A percentile compares a stretch with the other conserved stretches of the same genome.
These are phyloP conservation scores for Microcaecilia unicolor DNA, from an alignment of 2,797 vertebrate species.

Conservation along the genomic window DNA sequence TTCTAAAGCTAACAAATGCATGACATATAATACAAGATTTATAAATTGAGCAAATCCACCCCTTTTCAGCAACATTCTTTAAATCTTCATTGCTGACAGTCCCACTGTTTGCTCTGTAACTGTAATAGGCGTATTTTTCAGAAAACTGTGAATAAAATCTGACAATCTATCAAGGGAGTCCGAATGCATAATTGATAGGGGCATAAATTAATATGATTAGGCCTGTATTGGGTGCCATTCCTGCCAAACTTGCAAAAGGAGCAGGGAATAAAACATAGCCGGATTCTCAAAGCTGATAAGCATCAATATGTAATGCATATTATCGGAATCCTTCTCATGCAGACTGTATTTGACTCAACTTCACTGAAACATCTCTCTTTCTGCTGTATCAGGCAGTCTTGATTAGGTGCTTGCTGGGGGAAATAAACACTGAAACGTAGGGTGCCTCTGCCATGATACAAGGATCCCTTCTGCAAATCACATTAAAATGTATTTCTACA, in stretches of 20 bases:
- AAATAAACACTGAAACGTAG: conserved; percentile 45
- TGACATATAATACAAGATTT: conserved; percentile 61
- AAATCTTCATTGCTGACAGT: conserved; percentile 66
- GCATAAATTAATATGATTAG: conserved; percentile 88
- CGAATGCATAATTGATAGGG: conserved; percentile 90
- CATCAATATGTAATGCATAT: conserved; percentile 77
- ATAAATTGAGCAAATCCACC: conserved; percentile 68
- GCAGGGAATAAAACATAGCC: conserved; percentile 66
- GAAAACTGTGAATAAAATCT: conserved; percentile 79
- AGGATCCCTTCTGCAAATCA: conserved; percentile 30
- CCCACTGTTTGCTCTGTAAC: conserved; percentile 63
- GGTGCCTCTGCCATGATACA: conserved; percentile 42
- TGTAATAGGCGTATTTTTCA: conserved; percentile 68
- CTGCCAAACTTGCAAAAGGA: conserved; percentile 70
- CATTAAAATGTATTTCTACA: conserved; percentile 28
- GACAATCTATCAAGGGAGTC: conserved; percentile 78
- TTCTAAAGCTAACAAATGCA: conserved; percentile 53
- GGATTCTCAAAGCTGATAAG: conserved; percentile 62
- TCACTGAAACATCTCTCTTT: conserved; percentile 79
- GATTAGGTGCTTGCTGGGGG: conserved; percentile 50
- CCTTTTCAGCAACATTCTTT: conserved; percentile 74
- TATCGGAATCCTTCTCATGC: conserved; percentile 62
- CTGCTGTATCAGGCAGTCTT: conserved; percentile 63
- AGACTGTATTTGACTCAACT: conserved; percentile 59
- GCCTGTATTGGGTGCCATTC: conserved; percentile 63